These are phyloP conservation scores for Bolborhynchus lineola DNA, from an alignment of 2,113 vertebrate genomes.

Conservation along the genomic window DNA sequence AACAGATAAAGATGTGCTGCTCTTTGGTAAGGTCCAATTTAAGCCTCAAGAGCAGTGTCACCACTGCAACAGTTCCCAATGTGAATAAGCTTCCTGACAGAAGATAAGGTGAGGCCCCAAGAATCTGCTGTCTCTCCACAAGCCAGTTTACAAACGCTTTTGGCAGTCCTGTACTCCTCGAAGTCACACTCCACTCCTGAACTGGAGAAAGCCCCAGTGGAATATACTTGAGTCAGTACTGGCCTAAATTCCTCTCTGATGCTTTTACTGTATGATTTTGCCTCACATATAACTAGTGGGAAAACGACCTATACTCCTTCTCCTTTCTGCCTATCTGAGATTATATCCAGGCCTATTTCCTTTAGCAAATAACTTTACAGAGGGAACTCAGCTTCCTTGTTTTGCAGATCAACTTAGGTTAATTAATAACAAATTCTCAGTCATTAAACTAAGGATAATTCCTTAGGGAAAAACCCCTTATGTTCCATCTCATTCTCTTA, in stretches of 20 bases:
- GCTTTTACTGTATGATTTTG: not conserved
- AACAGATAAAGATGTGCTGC: not conserved
- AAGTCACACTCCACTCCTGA: not conserved
- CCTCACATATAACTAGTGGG: not conserved
- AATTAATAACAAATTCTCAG: constrained; percentile 62
- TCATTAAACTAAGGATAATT: constrained; percentile 9
- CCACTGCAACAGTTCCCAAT: not conserved
- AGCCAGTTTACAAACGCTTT: not conserved
- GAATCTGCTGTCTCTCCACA: not conserved
- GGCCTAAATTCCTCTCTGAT: not conserved
- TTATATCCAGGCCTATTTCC: constrained; percentile 20
- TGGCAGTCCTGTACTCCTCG: not conserved
- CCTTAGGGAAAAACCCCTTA: not conserved
- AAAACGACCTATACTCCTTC: not conserved
- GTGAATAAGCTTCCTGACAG: not conserved
- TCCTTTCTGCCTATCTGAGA: constrained; percentile 7
- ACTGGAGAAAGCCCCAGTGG: not conserved
- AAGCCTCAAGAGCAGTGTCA: not conserved
- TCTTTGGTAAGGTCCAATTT: not conserved
- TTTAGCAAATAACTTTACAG: constrained; percentile 51
- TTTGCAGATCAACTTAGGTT: constrained; percentile 52
- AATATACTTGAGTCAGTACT: not conserved
- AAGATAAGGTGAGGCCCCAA: not conserved
- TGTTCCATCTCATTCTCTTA: not conserved
- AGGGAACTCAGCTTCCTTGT: constrained; percentile 29